phyloP scores from a whole-genome alignment of 2,797 vertebrate species.

The Carapus acus region DNA sequence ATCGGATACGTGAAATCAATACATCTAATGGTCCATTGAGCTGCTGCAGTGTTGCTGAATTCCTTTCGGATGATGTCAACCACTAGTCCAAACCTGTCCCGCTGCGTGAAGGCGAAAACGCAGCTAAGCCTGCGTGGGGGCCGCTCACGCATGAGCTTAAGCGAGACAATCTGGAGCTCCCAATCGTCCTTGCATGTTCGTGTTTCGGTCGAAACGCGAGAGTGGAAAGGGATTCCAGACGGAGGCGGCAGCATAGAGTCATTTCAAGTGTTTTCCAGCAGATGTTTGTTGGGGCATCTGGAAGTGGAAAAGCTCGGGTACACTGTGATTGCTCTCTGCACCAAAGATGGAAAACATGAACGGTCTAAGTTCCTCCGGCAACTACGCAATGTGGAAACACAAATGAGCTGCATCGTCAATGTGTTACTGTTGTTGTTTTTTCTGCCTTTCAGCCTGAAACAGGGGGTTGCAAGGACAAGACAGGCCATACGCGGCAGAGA shows the following conservation, averaged over 20 bases:
- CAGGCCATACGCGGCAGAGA: conserved; percentile 57
- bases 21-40: too few relatives aligned
- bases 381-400: not conserved
- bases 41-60: conserved; percentile 13
- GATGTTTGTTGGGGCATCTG: conserved; percentile 41
- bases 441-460: conserved; percentile 64
- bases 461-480: conserved; percentile 55
- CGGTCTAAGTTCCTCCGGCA: not conserved
- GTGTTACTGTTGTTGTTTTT: conserved; percentile 17
- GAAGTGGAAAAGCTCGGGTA: conserved; percentile 19
- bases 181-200: conserved; percentile 21
- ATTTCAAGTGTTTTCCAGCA: conserved; percentile 32
- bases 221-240: conserved; percentile 33
- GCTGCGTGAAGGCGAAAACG: conserved; percentile 11
- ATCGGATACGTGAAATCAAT: too few relatives aligned
- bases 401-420: not conserved
- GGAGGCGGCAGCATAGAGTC: conserved; percentile 29
- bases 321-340: not conserved
- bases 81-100: conserved; percentile 12
- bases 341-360: not conserved
- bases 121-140: conserved; percentile 4
- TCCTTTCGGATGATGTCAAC: conserved; percentile 25
- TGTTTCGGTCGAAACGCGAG: not conserved
- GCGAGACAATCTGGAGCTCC: conserved; percentile 6
- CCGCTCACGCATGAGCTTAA: conserved; percentile 18